Evolutionary conservation across 2,888 invertebrate genomes (phyloP).

Genomic region (Zhuqinia jingwanae): DNA sequence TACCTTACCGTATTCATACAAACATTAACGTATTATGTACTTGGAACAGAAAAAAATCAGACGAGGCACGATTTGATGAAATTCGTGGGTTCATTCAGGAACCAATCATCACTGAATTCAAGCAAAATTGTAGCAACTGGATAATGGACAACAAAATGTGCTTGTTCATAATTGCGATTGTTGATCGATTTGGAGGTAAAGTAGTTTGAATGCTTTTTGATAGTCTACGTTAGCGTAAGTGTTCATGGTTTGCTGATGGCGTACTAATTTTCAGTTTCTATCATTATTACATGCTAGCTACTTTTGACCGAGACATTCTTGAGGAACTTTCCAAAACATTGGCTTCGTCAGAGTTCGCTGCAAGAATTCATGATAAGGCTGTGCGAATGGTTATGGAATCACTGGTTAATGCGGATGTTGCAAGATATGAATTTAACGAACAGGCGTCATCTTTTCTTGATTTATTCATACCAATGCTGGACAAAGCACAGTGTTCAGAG

Average conservation of each 20-base stretch:
- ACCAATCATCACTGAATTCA: constrained; percentile 26
- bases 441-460: constrained; percentile 22
- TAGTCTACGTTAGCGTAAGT: no score
- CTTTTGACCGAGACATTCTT: constrained; percentile 14
- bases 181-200: constrained; percentile 53
- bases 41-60: constrained; percentile 53
- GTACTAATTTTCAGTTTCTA: background rate
- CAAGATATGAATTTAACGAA: constrained; percentile 17
- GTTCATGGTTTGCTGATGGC: background rate
- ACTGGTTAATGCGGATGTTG: constrained; percentile 43
- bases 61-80: constrained; percentile 55
- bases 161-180: constrained; percentile 48
- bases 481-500: background rate
- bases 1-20: no score
- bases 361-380: constrained; percentile 48
- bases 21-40: background rate
- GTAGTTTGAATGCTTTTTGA: background rate
- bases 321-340: constrained; percentile 34
- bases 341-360: constrained; percentile 41
- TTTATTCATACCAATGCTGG: constrained; percentile 29
- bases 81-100: constrained; percentile 40
- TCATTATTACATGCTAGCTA: background rate
- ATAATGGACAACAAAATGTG: constrained; percentile 60
- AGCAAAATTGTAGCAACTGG: constrained; percentile 45
- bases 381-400: constrained; percentile 59